These are phyloP conservation scores for Rhinichthys osculus DNA, from an alignment of 2,797 vertebrate genomes.

Conservation along the genomic window DNA sequence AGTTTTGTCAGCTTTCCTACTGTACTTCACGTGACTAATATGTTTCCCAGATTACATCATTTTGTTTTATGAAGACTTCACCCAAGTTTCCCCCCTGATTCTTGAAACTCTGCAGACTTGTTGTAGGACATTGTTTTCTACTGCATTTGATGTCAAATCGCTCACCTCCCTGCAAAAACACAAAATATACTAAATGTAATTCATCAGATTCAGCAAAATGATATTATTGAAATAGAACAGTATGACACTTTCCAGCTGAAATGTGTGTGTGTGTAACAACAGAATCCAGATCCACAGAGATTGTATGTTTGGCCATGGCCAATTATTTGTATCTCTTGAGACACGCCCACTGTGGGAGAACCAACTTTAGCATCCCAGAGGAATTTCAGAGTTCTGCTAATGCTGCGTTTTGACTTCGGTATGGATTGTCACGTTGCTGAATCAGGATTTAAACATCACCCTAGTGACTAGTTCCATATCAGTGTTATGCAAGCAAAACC, in stretches of 20 bases:
- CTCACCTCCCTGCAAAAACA: background rate
- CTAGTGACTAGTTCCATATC: slow-evolving; percentile 10
- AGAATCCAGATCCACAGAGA: slow-evolving; percentile 26
- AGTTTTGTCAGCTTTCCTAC: slow-evolving; percentile 10
- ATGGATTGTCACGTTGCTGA: slow-evolving; percentile 37
- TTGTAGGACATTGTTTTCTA: slow-evolving; percentile 19
- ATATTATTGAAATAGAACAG: slow-evolving; percentile 19
- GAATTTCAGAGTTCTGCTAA: slow-evolving; percentile 29
- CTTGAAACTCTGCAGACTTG: background rate
- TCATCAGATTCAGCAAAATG: slow-evolving; percentile 38
- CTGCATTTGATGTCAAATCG: background rate
- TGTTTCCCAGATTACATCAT: slow-evolving; percentile 7
- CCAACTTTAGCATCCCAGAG: slow-evolving; percentile 26
- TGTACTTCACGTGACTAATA: background rate
- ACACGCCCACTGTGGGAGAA: slow-evolving; percentile 19
- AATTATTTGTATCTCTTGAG: slow-evolving; percentile 48
- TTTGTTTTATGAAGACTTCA: slow-evolving; percentile 24
- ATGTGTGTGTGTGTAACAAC: background rate
- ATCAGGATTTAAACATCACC: slow-evolving; percentile 43
- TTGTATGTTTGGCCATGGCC: slow-evolving; percentile 23
- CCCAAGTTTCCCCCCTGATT: background rate
- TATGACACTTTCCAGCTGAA: slow-evolving; percentile 38
- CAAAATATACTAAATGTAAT: slow-evolving; percentile 16
- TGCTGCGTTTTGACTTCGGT: slow-evolving; percentile 2
- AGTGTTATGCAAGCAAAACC: slow-evolving; percentile 19